Percentiles rank a stretch among this genome's conserved stretches.
These are phyloP conservation scores for Caenorhabditis elegans DNA, from an alignment of 1,140 invertebrate genomes.

Conservation along the genomic window WBcel235 BX284605.5:13565001-13565500, in stretches of 20 bases:
- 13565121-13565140: too few relatives aligned
- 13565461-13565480: background rate
- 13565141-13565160: too few relatives aligned
- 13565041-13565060: too few relatives aligned
- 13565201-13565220: background rate
- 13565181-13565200: background rate
- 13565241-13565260: background rate
- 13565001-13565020: background rate
- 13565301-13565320: too few relatives aligned
- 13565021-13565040: too few relatives aligned
- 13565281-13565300: background rate
- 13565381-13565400: background rate
- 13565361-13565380: conserved; percentile 1
- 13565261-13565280: too few relatives aligned
- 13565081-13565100: too few relatives aligned
- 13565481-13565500: background rate
- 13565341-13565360: background rate
- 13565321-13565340: background rate
- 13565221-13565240: background rate
- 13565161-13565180: background rate
- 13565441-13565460: background rate
- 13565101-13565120: too few relatives aligned
- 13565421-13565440: background rate
- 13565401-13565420: background rate
- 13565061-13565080: too few relatives aligned